Base-by-base conservation (phyloP, 2,113 vertebrate genomes). In the Vulpes vulpes region DNA sequence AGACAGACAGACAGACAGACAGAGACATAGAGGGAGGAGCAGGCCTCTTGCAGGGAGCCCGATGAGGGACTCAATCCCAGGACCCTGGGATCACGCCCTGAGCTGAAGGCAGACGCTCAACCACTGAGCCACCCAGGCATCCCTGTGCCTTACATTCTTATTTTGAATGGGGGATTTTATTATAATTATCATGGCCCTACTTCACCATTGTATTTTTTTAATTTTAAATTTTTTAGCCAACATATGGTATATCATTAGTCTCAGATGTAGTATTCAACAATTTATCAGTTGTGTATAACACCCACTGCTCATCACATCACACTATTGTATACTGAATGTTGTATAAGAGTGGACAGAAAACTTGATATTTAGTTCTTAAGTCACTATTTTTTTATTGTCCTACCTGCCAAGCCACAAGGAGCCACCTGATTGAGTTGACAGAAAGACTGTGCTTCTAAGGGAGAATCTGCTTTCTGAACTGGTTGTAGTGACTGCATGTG, bases 361-460 rank as follows among this genome's bases (percentile, higher is more conserved):
- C n/a, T 62, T 79, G 83, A 80, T 80, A 89, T 51, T 80, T 73
- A 59, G 38, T 74, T 95, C 55, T 90, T 89, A 78, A 92, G 30
- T 83, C 53, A 55, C 11, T 57, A 25, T 67, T 78, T 57, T 27
- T 30, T 78, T 7, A 60, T 64, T 57, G 14, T 84, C 11, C 9
- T 79, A 59, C 20, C 30, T 95, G 38, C 51, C 9, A 51, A 76
- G 19, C 76, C 82, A 60, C 25, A 65, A 32, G 65, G 30, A 67
- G 11, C 43, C 64, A 38, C 38, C 20, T 30, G 23, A 35, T 14
- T 49, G 57, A 69, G 5, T n/a, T 78, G 27, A 64, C 2, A 59
- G 65, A 35, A 91, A 78, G 64, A 43, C 16, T 64, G 35, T 35
- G 2, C 35, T 15, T 82, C 88, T 57, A 38, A 59, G 10, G 27